phyloP scores from a whole-genome alignment of 2,797 vertebrate genomes.

The Perodicticus potto region DNA sequence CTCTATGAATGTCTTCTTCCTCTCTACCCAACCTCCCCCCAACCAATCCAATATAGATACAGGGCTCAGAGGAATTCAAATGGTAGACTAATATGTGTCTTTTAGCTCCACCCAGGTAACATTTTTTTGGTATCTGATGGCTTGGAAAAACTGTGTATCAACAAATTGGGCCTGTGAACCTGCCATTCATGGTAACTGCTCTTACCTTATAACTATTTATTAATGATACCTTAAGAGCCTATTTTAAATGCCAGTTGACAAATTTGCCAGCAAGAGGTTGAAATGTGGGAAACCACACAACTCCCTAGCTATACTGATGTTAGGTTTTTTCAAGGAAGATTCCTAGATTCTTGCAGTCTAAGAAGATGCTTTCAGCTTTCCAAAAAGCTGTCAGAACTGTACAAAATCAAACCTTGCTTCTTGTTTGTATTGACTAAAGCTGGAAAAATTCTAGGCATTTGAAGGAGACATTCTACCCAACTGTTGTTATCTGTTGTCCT shows the following conservation, averaged over 20 bases:
- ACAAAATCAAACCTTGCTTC: constrained; percentile 22
- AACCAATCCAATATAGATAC: not conserved
- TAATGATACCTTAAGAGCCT: constrained; percentile 49
- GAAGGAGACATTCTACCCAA: constrained; percentile 6
- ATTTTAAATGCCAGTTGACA: constrained; percentile 48
- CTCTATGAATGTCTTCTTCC: constrained; percentile 4
- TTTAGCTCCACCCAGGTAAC: constrained; percentile 34
- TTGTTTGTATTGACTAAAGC: constrained; percentile 45
- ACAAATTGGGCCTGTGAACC: constrained; percentile 2
- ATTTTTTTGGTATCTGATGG: constrained; percentile 48
- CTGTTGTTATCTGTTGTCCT: constrained; percentile 36
- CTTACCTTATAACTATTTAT: constrained; percentile 59
- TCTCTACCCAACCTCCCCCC: not conserved
- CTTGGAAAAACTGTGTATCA: constrained; percentile 61
- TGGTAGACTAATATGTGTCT: constrained; percentile 52
- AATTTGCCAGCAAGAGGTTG: not conserved
- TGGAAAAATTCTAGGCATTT: constrained; percentile 42
- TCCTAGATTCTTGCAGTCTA: not conserved
- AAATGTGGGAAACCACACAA: constrained; percentile 8
- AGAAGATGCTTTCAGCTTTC: constrained; percentile 46
- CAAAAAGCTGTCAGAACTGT: constrained; percentile 20
- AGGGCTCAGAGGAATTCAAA: constrained; percentile 57
- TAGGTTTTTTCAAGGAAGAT: constrained; percentile 43
- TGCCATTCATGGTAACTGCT: not conserved
- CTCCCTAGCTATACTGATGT: not conserved